Conservation (phyloP, 2,888 invertebrate genomes). For the Lampropteryx suffumata region DNA sequence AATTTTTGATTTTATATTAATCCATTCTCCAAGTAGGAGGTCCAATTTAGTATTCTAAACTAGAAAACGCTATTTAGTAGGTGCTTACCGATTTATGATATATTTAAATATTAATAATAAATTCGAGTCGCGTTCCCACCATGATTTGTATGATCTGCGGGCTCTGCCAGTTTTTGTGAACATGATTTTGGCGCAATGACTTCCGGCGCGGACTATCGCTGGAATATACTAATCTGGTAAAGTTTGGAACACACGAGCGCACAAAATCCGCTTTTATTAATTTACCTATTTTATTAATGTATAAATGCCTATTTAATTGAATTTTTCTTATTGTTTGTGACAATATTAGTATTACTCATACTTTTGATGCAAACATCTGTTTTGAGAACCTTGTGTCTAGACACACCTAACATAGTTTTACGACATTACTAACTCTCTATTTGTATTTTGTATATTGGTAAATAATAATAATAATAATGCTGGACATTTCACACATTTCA, state of each 20-base stretch:
- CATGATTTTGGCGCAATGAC: constrained; percentile 21
- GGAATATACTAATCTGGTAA: constrained; percentile 9
- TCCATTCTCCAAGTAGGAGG: not conserved
- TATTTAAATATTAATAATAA: constrained; percentile 6
- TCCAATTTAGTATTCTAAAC: not conserved
- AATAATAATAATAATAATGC: no score
- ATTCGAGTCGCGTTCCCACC: constrained; percentile 14
- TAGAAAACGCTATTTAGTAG: not conserved
- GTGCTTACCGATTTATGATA: constrained; percentile 1
- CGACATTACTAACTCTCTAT: no score
- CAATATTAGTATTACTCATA: no score
- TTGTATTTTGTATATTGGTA: no score
- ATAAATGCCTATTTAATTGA: no score
- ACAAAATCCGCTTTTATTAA: not conserved
- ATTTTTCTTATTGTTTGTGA: no score
- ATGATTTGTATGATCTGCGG: constrained; percentile 13
- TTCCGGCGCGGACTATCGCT: constrained; percentile 13
- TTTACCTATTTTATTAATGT: no score
- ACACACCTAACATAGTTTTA: no score
- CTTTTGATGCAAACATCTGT: no score
- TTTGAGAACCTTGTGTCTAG: no score
- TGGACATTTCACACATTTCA: no score
- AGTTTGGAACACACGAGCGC: not conserved
- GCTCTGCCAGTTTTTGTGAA: constrained; percentile 9
- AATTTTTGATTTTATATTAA: no score